These are phyloP conservation scores for Ptilorrhoa leucosticta DNA, from an alignment of 2,113 vertebrate species.

Conservation along the genomic window DNA sequence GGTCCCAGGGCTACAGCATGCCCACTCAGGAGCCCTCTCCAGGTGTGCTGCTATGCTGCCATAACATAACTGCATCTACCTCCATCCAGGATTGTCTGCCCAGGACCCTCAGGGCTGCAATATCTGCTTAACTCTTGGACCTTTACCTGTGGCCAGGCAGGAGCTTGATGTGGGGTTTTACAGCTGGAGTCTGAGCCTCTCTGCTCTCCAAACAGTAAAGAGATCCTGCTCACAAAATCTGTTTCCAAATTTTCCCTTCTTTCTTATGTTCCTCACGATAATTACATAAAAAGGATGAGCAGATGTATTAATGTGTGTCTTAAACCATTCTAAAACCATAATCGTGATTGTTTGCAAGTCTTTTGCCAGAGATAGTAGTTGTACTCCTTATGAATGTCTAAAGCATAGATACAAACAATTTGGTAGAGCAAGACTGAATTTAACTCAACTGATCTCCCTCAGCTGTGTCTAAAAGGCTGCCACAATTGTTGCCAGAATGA, in stretches of 20 bases:
- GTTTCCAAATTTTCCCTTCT: not conserved
- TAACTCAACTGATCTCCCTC: constrained; percentile 17
- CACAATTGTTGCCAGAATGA: not conserved
- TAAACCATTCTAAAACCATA: not conserved
- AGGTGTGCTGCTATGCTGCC: not conserved
- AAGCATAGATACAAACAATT: not conserved
- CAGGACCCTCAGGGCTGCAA: not conserved
- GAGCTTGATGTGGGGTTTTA: not conserved
- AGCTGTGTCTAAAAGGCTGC: constrained; percentile 1
- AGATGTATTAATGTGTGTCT: not conserved
- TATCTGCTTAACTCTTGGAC: not conserved
- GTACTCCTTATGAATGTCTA: not conserved
- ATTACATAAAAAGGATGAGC: not conserved
- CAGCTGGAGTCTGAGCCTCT: not conserved
- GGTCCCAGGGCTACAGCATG: not conserved
- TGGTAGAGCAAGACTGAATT: constrained; percentile 10
- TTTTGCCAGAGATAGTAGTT: not conserved
- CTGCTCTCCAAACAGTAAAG: not conserved
- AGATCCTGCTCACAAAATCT: not conserved
- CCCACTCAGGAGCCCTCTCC: not conserved
- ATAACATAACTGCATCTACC: not conserved
- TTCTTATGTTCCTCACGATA: not conserved
- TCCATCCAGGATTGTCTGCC: not conserved
- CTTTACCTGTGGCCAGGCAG: not conserved
- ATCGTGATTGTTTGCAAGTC: not conserved